Percentiles rank a stretch among this genome's conserved stretches.
Evolutionary conservation across 2,797 vertebrate species (phyloP).

Genomic region (Esox lucius): DNA sequence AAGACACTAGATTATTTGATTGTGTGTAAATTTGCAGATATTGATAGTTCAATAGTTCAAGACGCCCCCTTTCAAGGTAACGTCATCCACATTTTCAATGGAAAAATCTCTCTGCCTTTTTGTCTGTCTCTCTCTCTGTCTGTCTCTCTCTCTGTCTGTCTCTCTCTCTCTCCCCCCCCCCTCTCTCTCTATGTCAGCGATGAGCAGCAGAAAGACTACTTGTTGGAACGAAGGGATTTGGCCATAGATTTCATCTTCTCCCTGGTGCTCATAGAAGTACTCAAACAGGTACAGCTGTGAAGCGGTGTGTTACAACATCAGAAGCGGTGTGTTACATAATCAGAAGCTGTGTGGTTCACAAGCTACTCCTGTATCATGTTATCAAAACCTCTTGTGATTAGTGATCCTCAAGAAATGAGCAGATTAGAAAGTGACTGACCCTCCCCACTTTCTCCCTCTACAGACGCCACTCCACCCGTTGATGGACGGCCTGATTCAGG

Average conservation of each 20-base stretch:
- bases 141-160: slow-evolving; percentile 6
- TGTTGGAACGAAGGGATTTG: slow-evolving; percentile 96
- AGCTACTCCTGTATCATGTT: no score
- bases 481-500: slow-evolving; percentile 94
- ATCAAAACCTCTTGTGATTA: no score
- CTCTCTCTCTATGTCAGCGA: slow-evolving; percentile 77
- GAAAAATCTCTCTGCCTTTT: background rate
- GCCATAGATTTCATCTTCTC: slow-evolving; percentile 99
- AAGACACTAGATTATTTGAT: no score
- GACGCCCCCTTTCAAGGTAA: no score
- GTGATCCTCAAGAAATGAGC: no score
- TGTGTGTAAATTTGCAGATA: no score
- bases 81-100: no score
- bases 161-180: slow-evolving; percentile 8
- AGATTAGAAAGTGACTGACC: slow-evolving; percentile 9
- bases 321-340: background rate
- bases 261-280: slow-evolving; percentile 96
- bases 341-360: background rate
- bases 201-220: slow-evolving; percentile 97
- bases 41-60: no score
- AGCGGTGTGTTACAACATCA: background rate
- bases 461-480: slow-evolving; percentile 99
- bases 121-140: background rate
- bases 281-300: slow-evolving; percentile 86
- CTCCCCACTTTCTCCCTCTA: slow-evolving; percentile 39